Evolutionary conservation across 2,113 vertebrate species (phyloP), one percentile per base, ranked within the genome.

Genomic region (Oreochromis niloticus): DNA sequence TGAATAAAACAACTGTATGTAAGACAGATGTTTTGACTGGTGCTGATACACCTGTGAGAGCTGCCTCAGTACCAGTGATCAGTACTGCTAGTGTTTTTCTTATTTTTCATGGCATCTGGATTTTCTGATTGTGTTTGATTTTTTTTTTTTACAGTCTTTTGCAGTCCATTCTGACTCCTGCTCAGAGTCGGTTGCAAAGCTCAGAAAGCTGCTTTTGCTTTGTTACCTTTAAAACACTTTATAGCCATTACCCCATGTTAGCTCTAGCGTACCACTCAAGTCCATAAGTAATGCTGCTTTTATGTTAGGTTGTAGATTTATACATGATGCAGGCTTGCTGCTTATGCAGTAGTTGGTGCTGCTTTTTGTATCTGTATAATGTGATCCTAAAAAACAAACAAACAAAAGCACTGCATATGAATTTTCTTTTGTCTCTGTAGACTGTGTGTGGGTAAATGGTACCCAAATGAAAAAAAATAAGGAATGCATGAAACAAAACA

Each of bases 1-100:
- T 88, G 36, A 84, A 80, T 85, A 75, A 89, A 85, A 85, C 52
- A 75, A 32, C 6, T 80, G 81, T 7, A 43, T 75, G 46, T 57
- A 6, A 34, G 78, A 81, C 85, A 87, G 87, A 85, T 90, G 91
- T 91, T 84, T n/a, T 83, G 87, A 63, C 85, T 52, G 83, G 56
- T 89, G 85, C 89, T 85, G 43, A 75, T 46, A 75, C 82, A 89
- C 87, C 90, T 91, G 89, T 22, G 19, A 63, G 48, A 43, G 68
- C 87, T 4, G 85, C 87, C 81, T 48, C 41, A 4, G 27, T 32
- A 1, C 14, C 4, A 11, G 50, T 6, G 19, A 46, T 78, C 73
- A 32, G 73, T 0, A 39, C 78, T 0, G 16, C 39, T 36, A 3
- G 7, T 41, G 7, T 78, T 46, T 30, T 79, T 88, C 73, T 5